These are phyloP conservation scores for Nycticryphes semicollaris DNA, from an alignment of 2,113 vertebrate species.

Conservation along the genomic window DNA sequence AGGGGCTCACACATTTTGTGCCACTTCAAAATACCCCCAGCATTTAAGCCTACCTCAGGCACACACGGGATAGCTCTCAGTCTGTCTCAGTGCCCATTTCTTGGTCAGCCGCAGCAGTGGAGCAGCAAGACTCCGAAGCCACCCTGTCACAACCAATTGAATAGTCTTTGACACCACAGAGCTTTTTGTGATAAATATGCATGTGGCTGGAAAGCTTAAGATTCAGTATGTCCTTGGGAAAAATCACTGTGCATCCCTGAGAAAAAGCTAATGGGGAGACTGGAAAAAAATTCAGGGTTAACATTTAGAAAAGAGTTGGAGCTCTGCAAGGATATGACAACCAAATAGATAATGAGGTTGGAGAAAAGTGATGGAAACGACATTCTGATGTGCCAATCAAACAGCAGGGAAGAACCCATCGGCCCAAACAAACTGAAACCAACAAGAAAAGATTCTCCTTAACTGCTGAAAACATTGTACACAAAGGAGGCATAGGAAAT, in stretches of 20 bases:
- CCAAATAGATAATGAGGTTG: not conserved
- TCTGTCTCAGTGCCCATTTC: not conserved
- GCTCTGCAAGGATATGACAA: not conserved
- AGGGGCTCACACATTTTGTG: not conserved
- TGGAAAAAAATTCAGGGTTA: not conserved
- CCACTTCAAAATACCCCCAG: not conserved
- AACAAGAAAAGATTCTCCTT: not conserved
- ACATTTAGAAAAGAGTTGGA: not conserved
- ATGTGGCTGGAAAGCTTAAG: not conserved
- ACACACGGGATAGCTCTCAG: not conserved
- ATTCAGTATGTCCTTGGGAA: not conserved
- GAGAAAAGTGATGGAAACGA: not conserved
- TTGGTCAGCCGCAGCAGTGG: not conserved
- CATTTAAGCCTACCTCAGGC: not conserved
- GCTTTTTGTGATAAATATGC: not conserved
- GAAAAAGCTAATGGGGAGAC: not conserved
- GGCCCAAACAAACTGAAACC: slow-evolving; percentile 1
- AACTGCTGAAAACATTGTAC: not conserved
- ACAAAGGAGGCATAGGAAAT: slow-evolving; percentile 6
- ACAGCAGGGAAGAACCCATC: not conserved
- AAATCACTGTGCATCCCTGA: not conserved
- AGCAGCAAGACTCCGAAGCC: not conserved
- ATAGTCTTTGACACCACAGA: not conserved
- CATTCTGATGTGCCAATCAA: not conserved
- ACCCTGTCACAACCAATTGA: not conserved